These are phyloP conservation scores for Cantharis rufa DNA, from an alignment of 2,888 invertebrate genomes.

Conservation along the genomic window DNA sequence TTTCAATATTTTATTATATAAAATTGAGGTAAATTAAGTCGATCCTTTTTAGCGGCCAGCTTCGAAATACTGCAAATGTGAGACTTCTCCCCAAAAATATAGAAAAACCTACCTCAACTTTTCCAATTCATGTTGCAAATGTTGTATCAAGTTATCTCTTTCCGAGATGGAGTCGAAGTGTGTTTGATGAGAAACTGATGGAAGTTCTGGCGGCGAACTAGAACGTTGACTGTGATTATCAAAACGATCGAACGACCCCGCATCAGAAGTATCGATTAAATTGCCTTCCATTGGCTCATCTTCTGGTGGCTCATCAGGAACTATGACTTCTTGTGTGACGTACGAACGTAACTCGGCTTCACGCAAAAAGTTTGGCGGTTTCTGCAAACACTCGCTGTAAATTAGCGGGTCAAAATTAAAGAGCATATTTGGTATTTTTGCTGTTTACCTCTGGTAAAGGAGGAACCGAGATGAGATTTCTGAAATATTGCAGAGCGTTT, in stretches of 20 bases:
- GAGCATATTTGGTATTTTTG: conserved; percentile 27
- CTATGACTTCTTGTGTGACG: conserved; percentile 88
- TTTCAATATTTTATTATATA: too few relatives aligned
- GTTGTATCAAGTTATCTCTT: conserved; percentile 77
- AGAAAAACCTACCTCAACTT: conserved; percentile 62
- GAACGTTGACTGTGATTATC: conserved; percentile 51
- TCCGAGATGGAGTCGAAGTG: conserved; percentile 58
- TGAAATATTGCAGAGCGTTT: conserved; percentile 95
- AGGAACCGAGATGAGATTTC: conserved; percentile 91
- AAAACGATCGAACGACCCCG: conserved; percentile 45
- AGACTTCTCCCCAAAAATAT: not conserved
- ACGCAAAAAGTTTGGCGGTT: conserved; percentile 93
- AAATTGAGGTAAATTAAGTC: too few relatives aligned
- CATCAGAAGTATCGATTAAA: conserved; percentile 71
- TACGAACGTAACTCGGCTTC: conserved; percentile 93
- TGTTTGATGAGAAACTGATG: conserved; percentile 42
- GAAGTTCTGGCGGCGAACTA: conserved; percentile 53
- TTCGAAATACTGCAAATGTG: too few relatives aligned
- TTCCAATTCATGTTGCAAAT: conserved; percentile 76
- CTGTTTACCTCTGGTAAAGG: conserved; percentile 80
- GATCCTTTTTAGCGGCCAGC: too few relatives aligned
- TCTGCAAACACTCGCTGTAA: conserved; percentile 53
- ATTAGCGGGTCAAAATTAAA: conserved; percentile 12
- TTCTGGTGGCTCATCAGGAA: conserved; percentile 67
- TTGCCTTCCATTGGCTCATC: conserved; percentile 64